These are phyloP conservation scores for Unio pictorum DNA, from an alignment of 2,888 invertebrate genomes.

Conservation along the genomic window DNA sequence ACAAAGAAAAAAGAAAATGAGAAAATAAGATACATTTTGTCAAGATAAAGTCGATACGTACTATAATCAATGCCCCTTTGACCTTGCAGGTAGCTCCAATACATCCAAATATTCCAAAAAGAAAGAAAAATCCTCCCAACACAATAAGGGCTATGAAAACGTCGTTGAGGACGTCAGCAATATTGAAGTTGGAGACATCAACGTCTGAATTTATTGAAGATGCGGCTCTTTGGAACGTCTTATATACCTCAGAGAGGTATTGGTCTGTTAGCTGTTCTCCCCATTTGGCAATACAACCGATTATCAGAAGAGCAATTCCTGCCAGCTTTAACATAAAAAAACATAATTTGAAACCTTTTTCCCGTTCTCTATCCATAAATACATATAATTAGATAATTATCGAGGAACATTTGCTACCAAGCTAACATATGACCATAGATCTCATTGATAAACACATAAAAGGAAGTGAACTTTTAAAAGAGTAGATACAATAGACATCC, in stretches of 20 bases:
- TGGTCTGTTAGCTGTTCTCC: conserved; percentile 25
- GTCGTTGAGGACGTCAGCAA: conserved; percentile 47
- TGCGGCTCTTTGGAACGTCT: conserved; percentile 13
- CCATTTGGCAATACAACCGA: conserved; percentile 19
- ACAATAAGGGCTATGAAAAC: conserved; percentile 55
- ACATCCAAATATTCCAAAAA: conserved; percentile 55
- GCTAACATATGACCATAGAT: no score
- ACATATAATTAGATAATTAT: no score
- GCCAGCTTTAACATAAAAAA: conserved; percentile 6
- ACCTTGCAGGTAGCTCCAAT: conserved; percentile 59
- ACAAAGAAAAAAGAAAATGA: no score
- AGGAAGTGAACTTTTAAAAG: no score
- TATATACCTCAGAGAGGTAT: conserved; percentile 19
- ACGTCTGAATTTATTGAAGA: conserved; percentile 15
- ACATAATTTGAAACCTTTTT: no score
- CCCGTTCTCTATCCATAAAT: no score
- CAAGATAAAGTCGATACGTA: conserved; percentile 27
- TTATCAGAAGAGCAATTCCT: conserved; percentile 12
- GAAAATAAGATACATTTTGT: no score
- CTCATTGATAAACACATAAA: no score
- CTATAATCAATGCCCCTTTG: conserved; percentile 45
- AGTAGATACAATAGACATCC: no score
- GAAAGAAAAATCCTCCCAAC: conserved; percentile 56
- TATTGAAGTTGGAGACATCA: conserved; percentile 39
- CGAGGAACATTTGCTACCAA: no score